Evolutionary conservation across 2,797 vertebrate genomes (phyloP), one percentile per base, ranked within the genome.

Genomic region (Eupleurogrammus muticus): DNA sequence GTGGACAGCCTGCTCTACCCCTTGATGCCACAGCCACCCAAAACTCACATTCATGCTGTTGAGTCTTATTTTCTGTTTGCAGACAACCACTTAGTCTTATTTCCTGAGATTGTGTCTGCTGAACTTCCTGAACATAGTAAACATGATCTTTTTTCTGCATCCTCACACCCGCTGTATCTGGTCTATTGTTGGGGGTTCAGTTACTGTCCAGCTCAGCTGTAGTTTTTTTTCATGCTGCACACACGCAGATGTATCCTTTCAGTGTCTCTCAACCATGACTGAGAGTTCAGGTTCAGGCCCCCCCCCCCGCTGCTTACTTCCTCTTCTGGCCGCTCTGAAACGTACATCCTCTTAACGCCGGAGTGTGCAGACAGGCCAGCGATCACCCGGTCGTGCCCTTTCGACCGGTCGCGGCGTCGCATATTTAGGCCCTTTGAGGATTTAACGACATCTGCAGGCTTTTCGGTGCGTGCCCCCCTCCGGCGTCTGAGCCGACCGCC

Each of bases 381-480:
- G 40, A 56, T 36, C 49, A 56, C 46, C 44, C 17, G 8, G 57
- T 38, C 69, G 20, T 52, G 56, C 49, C 67, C 24, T n/a, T n/a
- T 58, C 21, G 57, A 65, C 56, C 49, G 1, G 28, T 65, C 50
- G 73, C 46, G 71, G 67, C 49, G 55, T 53, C 64, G 6, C 44
- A 46, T 57, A 63, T 67, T 58, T 65, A 54, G 17, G 61, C 64
- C n/a, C 60, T 58, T 10, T 65, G 24, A 49, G 47, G 66, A 35
- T 77, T 56, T 53, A 83, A 83, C 80, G 84, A 74, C 65, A 82
- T 62, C n/a, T 80, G 38, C 75, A 81, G 84, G 19, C 42, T 66
- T 67, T 80, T 75, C 53, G 81, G n/a, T 69, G 24, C 51, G 4
- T 80, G 62, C 56, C 85, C 82, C 77, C 66, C 6, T 73, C 65